phyloP scores from a whole-genome alignment of 2,888 invertebrate species.

The Napeogenes inachia region DNA sequence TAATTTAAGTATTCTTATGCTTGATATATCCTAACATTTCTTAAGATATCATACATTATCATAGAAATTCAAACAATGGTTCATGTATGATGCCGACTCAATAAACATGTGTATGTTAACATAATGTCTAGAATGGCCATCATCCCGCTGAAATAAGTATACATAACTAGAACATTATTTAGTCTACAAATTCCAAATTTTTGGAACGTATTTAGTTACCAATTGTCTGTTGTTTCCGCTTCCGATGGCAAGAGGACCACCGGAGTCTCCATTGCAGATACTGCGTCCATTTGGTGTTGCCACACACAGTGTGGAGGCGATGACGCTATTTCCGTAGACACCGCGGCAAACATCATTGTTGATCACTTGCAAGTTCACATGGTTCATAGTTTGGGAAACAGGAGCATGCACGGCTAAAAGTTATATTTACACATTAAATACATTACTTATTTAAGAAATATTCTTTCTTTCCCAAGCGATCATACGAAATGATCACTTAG shows the following conservation, averaged over 20 bases:
- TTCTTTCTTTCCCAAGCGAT: too few species aligned
- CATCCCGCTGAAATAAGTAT: not conserved
- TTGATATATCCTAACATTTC: too few species aligned
- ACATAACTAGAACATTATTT: too few species aligned
- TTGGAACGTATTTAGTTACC: constrained; percentile 6
- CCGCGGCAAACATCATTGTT: constrained; percentile 48
- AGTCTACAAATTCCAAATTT: too few species aligned
- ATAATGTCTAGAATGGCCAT: not conserved
- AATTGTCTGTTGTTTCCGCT: constrained; percentile 15
- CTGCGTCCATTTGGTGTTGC: constrained; percentile 44
- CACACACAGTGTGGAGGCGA: constrained; percentile 47
- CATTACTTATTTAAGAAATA: constrained; percentile 16
- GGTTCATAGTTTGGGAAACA: constrained; percentile 15
- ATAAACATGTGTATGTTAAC: too few species aligned
- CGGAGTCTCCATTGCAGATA: constrained; percentile 55
- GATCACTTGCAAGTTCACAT: constrained; percentile 42
- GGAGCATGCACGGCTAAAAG: constrained; percentile 19
- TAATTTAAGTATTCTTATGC: not conserved
- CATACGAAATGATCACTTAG: too few species aligned
- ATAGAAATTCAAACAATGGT: not conserved
- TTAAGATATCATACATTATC: too few species aligned
- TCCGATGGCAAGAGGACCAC: constrained; percentile 39
- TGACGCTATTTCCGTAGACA: constrained; percentile 45
- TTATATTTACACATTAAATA: not conserved
- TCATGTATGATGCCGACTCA: too few species aligned